Evolutionary conservation across 1,140 invertebrate genomes (phyloP).

Genomic region (Meloidogyne hapla): DNA sequence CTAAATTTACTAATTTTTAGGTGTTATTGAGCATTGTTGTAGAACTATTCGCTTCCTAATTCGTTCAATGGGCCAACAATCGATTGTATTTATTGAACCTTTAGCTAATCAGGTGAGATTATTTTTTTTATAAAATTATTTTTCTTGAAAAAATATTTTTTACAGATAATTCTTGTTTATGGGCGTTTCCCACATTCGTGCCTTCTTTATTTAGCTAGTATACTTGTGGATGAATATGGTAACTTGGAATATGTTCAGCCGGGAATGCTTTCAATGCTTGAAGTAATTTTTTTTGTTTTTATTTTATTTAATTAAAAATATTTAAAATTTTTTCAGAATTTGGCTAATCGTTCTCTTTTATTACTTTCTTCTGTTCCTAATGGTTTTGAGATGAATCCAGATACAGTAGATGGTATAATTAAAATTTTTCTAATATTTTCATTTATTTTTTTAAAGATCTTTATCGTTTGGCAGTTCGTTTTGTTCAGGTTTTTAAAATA

Average conservation of each 20-base stretch:
- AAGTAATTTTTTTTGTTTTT: constrained; percentile 59
- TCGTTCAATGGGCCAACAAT: constrained; percentile 79
- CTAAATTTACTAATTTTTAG: constrained; percentile 69
- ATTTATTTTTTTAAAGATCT: constrained; percentile 72
- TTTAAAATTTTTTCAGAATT: constrained; percentile 71
- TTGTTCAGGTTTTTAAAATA: constrained; percentile 23
- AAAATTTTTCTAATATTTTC: not conserved
- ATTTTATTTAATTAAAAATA: not conserved
- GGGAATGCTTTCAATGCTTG: constrained; percentile 80
- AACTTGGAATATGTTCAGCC: constrained; percentile 72
- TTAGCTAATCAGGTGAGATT: constrained; percentile 80
- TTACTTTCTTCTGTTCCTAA: constrained; percentile 72
- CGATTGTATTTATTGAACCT: constrained; percentile 75
- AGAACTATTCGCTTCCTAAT: constrained; percentile 84
- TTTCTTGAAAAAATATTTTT: not conserved
- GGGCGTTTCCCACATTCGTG: constrained; percentile 81
- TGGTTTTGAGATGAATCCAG: constrained; percentile 85
- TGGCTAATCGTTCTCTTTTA: constrained; percentile 78
- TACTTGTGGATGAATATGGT: constrained; percentile 91
- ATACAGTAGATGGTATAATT: constrained; percentile 82
- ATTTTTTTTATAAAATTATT: too few species aligned
- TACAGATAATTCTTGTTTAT: constrained; percentile 81
- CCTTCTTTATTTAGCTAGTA: constrained; percentile 88
- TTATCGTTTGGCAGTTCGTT: constrained; percentile 81
- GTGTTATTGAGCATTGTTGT: constrained; percentile 87